Percentiles rank a stretch among this genome's conserved stretches.
Conservation (phyloP, 1,140 invertebrate species). For the Patella vulgata region DNA sequence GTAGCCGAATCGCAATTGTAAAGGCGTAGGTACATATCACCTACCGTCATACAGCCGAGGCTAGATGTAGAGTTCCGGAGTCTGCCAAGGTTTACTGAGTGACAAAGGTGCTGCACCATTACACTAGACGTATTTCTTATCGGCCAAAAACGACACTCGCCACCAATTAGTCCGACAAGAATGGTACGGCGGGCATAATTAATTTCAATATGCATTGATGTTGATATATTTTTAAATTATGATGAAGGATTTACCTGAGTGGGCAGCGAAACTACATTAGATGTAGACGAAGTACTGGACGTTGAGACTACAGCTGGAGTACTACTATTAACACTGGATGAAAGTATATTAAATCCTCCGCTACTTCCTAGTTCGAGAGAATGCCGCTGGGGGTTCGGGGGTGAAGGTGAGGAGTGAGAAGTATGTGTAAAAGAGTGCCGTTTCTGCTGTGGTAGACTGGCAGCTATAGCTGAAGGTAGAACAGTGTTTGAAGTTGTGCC, state of each 20-base stretch:
- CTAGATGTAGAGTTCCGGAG: no score
- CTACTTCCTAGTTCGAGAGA: conserved; percentile 45
- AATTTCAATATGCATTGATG: no score
- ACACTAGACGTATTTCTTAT: no score
- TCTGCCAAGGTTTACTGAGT: no score
- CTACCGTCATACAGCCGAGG: no score
- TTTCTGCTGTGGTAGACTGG: conserved; percentile 45
- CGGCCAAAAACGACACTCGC: no score
- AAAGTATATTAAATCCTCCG: conserved; percentile 6
- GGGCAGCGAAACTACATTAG: background rate
- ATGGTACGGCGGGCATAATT: no score
- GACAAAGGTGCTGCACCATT: no score
- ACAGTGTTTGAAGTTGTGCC: conserved; percentile 5
- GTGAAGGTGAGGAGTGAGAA: conserved; percentile 34
- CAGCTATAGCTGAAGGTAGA: conserved; percentile 25
- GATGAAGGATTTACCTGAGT: background rate
- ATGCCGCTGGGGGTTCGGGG: conserved; percentile 39
- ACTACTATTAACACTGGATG: conserved; percentile 2
- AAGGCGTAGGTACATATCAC: no score
- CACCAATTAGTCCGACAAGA: no score
- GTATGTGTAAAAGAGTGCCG: conserved; percentile 53
- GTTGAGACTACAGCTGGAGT: background rate
- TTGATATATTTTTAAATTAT: no score
- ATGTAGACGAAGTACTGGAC: background rate
- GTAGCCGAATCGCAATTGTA: no score